A percentile compares a stretch with the other conserved stretches of the same genome.
Conservation (phyloP, 2,888 invertebrate species). For the Ryuthela nishihirai region DNA sequence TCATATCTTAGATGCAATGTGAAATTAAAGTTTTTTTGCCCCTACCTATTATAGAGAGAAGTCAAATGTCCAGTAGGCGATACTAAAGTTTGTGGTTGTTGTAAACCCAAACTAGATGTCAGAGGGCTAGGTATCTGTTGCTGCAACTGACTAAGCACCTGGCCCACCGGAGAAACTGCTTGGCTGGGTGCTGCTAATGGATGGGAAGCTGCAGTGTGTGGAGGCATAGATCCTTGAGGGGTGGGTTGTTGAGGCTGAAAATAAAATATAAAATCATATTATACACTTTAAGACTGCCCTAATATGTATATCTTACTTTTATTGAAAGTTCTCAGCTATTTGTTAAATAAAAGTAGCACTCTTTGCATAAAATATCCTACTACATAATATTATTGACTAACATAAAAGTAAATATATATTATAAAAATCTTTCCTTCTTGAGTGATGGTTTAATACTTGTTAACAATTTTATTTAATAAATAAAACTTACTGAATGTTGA, state of each 20-base stretch:
- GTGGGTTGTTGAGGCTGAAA: conserved; percentile 14
- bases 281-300: too few species aligned
- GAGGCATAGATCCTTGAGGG: conserved; percentile 4
- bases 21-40: too few species aligned
- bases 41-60: conserved; percentile 26
- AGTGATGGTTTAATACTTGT: too few species aligned
- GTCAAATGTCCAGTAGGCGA: conserved; percentile 23
- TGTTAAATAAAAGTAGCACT: too few species aligned
- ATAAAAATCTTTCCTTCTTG: too few species aligned
- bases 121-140: conserved; percentile 14
- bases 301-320: too few species aligned
- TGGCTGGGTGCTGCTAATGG: conserved; percentile 18
- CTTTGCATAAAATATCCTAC: too few species aligned
- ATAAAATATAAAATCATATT: not conserved
- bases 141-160: conserved; percentile 15
- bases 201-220: conserved; percentile 13
- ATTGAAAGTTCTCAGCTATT: too few species aligned
- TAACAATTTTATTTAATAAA: too few species aligned
- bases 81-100: conserved; percentile 6
- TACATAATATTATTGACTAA: too few species aligned
- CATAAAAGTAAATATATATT: too few species aligned
- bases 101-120: conserved; percentile 8
- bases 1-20: too few species aligned
- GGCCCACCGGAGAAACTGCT: conserved; percentile 15
- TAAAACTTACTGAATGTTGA: conserved; percentile 36